Base-by-base conservation (phyloP, 2,888 invertebrate genomes). In the Caenorhabditis auriculariae region DNA sequence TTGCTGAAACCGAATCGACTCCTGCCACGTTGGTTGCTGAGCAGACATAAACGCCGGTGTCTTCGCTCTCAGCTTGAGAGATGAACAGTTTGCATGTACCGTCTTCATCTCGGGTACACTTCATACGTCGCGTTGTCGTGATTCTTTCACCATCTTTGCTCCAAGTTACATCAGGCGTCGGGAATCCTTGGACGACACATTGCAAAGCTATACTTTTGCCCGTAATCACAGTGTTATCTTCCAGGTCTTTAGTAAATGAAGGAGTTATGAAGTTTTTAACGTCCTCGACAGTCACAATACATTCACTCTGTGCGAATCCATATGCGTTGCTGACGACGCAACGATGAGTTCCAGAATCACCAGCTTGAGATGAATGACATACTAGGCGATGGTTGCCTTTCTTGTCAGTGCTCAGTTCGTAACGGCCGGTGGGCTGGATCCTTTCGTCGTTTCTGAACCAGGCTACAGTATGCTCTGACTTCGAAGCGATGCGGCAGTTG, bases 121-220 rank as follows among this genome's bases (percentile, higher is more conserved):
- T 66, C n/a, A 60, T 49, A 47, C 65, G 54, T 21, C 73, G 51
- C 6, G 68, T 70, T 3, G 76, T 68, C 6, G 64, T 64, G 27
- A 79, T 24, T 6, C 59, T 60, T n/a, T 65, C 66, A 32, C 76
- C 77, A 53, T 80, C 77, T 50, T 81, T 81, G 15, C 67, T 57
- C 80, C 80, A 80, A 2, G 56, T 55, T 28, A 76, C 57, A 26
- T 68, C 58, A 4, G 84, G 83, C 29, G 81, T 77, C 4, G 84
- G 83, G 48, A 80, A 79, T 43, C 83, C 84, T 1, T 76, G 69
- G 12, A 82, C 77, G 15, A 77, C 76, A 73, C 84, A 84, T 57
- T 80, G 80, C 27, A 83, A 69, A 7, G 75, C 53, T 7, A 67
- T 32, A 42, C 57, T 58, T 32, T 69, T 63, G 12, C 70, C 82